A percentile compares a stretch with the other conserved stretches of the same genome.
Conservation (phyloP, 2,888 invertebrate species). For the Magallana nippona region DNA sequence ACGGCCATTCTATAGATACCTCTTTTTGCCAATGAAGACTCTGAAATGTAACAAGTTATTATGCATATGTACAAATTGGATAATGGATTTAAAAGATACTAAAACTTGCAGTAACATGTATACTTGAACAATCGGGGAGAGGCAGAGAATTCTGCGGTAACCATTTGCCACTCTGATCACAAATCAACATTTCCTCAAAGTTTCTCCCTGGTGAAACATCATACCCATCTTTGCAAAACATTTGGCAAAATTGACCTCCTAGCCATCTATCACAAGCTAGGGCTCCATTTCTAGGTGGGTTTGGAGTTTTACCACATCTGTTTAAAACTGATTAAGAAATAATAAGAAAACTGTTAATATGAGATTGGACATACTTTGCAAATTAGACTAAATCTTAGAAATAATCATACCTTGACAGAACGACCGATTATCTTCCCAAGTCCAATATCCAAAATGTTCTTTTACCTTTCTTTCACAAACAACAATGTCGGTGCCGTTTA, state of each 20-base stretch:
- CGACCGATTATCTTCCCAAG: conserved; percentile 51
- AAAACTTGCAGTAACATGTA: no score
- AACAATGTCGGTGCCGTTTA: conserved; percentile 37
- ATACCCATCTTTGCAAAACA: conserved; percentile 51
- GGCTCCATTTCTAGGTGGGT: conserved; percentile 50
- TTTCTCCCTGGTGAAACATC: conserved; percentile 40
- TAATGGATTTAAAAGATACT: neutral
- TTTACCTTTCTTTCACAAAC: conserved; percentile 45
- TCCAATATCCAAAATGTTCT: conserved; percentile 52
- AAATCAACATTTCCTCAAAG: conserved; percentile 44
- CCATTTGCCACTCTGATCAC: conserved; percentile 47
- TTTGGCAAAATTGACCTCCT: conserved; percentile 54
- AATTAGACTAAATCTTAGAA: neutral
- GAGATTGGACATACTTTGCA: neutral
- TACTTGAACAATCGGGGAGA: conserved; percentile 47
- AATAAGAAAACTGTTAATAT: neutral
- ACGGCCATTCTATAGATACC: neutral
- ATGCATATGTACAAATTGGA: neutral
- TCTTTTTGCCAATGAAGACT: neutral
- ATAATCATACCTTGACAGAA: conserved; percentile 55
- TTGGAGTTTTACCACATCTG: conserved; percentile 16
- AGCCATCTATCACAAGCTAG: conserved; percentile 55
- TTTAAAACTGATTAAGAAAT: conserved; percentile 6
- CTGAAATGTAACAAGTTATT: neutral
- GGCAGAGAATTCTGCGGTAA: neutral